Evolutionary conservation across 1,140 invertebrate genomes (phyloP).

Genomic region (Nasonia longicornis): DNA sequence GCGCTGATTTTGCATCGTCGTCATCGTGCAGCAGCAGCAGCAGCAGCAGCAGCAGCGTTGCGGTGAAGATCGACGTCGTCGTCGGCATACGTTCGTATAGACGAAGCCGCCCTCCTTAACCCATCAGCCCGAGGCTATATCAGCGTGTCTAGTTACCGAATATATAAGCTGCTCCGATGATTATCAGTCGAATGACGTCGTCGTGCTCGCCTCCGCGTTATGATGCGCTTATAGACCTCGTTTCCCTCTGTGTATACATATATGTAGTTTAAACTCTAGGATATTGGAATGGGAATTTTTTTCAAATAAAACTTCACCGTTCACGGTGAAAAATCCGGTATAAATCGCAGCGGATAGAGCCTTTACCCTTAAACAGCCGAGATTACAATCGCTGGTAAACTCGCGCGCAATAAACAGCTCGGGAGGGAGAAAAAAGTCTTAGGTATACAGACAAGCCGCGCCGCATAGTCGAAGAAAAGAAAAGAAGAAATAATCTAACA

Average conservation of each 20-base stretch:
- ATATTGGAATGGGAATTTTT: neutral
- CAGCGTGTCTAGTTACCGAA: conserved; percentile 41
- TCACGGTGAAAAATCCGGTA: neutral
- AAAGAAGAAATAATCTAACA: conserved; percentile 8
- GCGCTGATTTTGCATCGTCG: conserved; percentile 37
- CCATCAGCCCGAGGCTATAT: conserved; percentile 46
- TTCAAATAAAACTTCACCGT: too few relatives aligned
- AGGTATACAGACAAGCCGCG: neutral
- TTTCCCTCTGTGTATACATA: neutral
- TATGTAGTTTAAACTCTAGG: too few relatives aligned
- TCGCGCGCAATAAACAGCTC: neutral
- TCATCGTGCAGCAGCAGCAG: too few relatives aligned
- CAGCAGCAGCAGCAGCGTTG: neutral
- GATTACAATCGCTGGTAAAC: conserved; percentile 22
- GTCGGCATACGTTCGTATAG: conserved; percentile 20
- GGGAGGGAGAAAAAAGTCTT: neutral
- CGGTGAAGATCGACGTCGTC: neutral
- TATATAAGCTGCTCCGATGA: conserved; percentile 43
- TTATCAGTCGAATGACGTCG: conserved; percentile 46
- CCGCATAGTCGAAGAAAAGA: neutral
- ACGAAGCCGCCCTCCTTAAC: conserved; percentile 28
- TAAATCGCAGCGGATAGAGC: too few relatives aligned
- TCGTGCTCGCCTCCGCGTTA: conserved; percentile 38
- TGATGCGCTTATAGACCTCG: conserved; percentile 34
- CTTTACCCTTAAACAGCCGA: too few relatives aligned